Conservation (phyloP, 2,797 vertebrate species). For the Podarcis lilfordi region DNA sequence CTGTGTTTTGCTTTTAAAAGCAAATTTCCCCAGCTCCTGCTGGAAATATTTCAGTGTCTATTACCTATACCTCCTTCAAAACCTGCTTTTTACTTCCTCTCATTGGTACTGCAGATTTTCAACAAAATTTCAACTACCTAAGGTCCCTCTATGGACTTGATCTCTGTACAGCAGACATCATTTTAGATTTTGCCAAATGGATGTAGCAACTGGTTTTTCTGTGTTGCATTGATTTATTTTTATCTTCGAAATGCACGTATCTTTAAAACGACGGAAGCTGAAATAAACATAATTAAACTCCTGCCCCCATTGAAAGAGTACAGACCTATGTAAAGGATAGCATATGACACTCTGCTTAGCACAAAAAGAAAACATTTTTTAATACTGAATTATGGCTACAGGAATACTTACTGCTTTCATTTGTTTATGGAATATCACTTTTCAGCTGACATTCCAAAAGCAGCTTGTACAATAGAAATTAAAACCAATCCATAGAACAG, state of each 20-base stretch:
- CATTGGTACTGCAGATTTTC: neutral
- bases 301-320: neutral
- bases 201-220: neutral
- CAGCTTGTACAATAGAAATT: neutral
- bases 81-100: rapidly evolving
- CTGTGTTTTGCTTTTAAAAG: neutral
- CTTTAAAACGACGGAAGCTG: neutral
- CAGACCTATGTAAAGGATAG: neutral
- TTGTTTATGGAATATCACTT: neutral
- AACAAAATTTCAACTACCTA: neutral
- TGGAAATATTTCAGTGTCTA: neutral
- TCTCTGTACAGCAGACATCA: neutral
- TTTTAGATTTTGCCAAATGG: neutral
- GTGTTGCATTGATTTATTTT: neutral
- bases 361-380: neutral
- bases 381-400: neutral
- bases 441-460: neutral
- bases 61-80: rapidly evolving
- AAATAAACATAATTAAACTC: neutral
- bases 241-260: neutral
- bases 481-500: neutral
- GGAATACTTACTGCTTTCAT: neutral
- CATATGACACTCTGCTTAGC: too few relatives aligned
- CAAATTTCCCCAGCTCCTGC: neutral
- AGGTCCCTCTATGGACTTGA: neutral